Base-by-base conservation (phyloP, 2,113 vertebrate genomes). In the Myrmophylax atrothorax region DNA sequence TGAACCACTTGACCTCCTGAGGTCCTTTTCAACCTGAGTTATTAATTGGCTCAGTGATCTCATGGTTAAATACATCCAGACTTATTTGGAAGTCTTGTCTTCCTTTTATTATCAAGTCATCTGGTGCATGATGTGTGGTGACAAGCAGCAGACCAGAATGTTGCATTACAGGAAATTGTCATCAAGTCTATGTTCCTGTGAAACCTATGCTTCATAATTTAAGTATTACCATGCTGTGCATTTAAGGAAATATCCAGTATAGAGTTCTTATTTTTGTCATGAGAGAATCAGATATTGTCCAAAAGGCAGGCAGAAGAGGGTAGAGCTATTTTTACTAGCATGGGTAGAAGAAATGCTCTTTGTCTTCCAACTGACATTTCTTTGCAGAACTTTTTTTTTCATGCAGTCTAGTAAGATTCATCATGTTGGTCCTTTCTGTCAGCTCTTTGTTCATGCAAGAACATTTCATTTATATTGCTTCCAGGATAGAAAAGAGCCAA, bases 381-480 rank as follows among this genome's bases (percentile, higher is more conserved):
- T 96, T 9, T 78, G 58, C 66, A 92, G 68, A 91, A 58, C 89
- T 78, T 84, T 85, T 84, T 85, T 42, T 38, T 84, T 89, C 52
- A 26, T 42, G 53, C 33, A 55, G 24, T 84, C 67, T 60, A 46
- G 44, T 70, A n/a, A 42, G 55, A 74, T 76, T 60, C 83, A 52
- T 88, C 46, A 26, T 60, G n/a, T 82, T 69, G 37, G 7, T 91
- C n/a, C 42, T 95, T 96, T 82, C 75, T 88, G 23, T 73, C 69
- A 82, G 89, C n/a, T 59, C 37, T 97, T 96, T 93, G 46, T 69
- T 95, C 63, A 29, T 58, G 59, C 92, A 91, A 93, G 80, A 92
- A 38, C 50, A 55, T 87, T 75, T 68, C 46, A 63, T 64, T 72
- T 49, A 69, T 62, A 53, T 63, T 90, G 24, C 53, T 95, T 92